These are phyloP conservation scores for Atherinomorus stipes DNA, from an alignment of 2,113 vertebrate species.

Conservation along the genomic window DNA sequence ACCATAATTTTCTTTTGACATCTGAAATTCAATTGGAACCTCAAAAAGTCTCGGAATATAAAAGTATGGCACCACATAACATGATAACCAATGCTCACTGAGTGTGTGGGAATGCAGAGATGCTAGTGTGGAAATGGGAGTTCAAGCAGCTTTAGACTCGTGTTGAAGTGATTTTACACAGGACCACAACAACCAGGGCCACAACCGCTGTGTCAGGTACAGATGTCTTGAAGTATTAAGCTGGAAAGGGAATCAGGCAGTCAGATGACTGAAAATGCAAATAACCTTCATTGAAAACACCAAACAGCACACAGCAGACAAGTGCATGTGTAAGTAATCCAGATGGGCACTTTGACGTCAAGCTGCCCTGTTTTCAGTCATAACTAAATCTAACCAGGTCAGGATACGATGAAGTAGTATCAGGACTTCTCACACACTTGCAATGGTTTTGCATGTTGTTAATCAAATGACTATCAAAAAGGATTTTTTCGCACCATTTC, in stretches of 20 bases:
- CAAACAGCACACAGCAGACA: not conserved
- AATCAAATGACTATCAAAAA: not conserved
- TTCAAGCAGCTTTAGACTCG: conserved; percentile 41
- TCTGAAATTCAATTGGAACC: conserved; percentile 38
- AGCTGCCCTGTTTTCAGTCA: too few relatives aligned
- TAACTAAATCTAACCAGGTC: too few relatives aligned
- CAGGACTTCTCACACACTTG: not conserved
- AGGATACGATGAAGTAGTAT: not conserved
- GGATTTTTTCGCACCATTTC: not conserved
- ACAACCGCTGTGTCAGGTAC: conserved; percentile 28
- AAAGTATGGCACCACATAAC: conserved; percentile 38
- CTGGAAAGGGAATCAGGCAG: conserved; percentile 9
- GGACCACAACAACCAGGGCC: conserved; percentile 31
- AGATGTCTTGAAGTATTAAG: conserved; percentile 22
- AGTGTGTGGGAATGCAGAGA: conserved; percentile 43
- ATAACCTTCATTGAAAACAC: conserved; percentile 15
- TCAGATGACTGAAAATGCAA: conserved; percentile 28
- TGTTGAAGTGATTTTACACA: conserved; percentile 55
- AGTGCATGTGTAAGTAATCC: not conserved
- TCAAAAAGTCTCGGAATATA: conserved; percentile 24
- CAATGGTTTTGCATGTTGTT: not conserved
- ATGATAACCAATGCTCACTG: conserved; percentile 33
- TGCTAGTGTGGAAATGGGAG: conserved; percentile 39
- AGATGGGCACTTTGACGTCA: not conserved
- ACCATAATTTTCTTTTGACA: conserved; percentile 23